A percentile compares a stretch with the other conserved stretches of the same genome.
These are phyloP conservation scores for Xenotilapia caudafasciata DNA, from an alignment of 2,113 vertebrate genomes.

Conservation along the genomic window DNA sequence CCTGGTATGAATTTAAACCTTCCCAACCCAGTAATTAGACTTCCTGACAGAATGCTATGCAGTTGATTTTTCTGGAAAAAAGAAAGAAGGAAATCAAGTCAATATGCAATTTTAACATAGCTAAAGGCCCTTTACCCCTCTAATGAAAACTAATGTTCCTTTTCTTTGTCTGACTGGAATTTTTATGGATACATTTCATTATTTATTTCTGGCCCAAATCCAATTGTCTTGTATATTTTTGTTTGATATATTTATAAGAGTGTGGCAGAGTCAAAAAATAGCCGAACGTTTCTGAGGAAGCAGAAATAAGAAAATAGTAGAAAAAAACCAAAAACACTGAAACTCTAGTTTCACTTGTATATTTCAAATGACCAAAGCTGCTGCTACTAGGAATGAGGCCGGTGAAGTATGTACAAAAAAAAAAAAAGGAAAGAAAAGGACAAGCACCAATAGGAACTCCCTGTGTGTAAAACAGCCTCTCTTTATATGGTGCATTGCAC, in stretches of 20 bases:
- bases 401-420: neutral
- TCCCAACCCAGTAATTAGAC: neutral
- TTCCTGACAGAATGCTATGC: neutral
- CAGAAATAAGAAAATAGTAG: neutral
- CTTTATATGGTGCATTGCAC: neutral
- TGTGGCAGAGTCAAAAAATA: neutral
- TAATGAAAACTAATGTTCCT: neutral
- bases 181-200: neutral
- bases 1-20: slow-evolving; percentile 16
- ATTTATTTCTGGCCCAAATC: neutral
- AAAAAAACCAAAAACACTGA: neutral
- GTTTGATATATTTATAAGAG: neutral
- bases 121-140: neutral
- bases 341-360: neutral
- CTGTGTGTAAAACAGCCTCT: neutral
- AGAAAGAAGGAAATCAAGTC: rapidly evolving
- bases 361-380: neutral
- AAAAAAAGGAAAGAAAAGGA: neutral
- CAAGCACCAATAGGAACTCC: neutral
- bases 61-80: rapidly evolving
- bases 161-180: neutral
- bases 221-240: neutral
- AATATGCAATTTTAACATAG: neutral
- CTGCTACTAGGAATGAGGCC: neutral
- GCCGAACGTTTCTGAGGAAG: neutral